A percentile compares a stretch with the other conserved stretches of the same genome.
These are phyloP conservation scores for Hafferia zeledoni DNA, from an alignment of 2,797 vertebrate genomes.

Conservation along the genomic window DNA sequence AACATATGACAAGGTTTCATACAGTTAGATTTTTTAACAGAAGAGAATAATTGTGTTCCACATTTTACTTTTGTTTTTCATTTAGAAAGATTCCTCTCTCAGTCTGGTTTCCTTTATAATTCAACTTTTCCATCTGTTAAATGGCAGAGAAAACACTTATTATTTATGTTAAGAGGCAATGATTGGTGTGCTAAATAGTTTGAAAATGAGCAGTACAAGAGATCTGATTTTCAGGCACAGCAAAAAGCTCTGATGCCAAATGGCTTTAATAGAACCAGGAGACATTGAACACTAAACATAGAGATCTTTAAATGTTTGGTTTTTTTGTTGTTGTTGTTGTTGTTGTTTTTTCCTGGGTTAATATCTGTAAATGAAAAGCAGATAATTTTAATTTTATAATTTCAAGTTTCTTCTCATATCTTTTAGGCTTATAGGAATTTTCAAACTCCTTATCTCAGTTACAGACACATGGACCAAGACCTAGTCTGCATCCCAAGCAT, in stretches of 20 bases:
- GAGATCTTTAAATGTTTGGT: neutral
- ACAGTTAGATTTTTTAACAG: neutral
- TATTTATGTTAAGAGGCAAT: neutral
- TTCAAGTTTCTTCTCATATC: neutral
- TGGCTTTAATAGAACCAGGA: neutral
- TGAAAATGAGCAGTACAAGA: neutral
- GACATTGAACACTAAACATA: neutral
- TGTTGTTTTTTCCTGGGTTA: rapidly evolving
- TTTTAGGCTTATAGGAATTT: neutral
- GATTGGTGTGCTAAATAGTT: neutral
- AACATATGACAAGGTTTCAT: neutral
- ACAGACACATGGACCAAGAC: neutral
- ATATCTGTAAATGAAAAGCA: neutral
- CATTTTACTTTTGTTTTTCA: neutral
- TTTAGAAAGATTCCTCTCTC: neutral
- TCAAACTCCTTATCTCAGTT: neutral
- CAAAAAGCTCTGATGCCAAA: neutral
- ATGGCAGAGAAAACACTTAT: neutral
- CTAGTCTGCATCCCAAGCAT: neutral
- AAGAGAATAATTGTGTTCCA: neutral
- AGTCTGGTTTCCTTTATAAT: neutral
- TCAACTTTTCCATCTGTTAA: neutral
- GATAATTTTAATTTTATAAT: neutral
- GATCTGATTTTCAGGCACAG: neutral
- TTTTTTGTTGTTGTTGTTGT: no score